Evolutionary conservation across 2,797 vertebrate genomes (phyloP).

Genomic region (Diglossa cyanea): DNA sequence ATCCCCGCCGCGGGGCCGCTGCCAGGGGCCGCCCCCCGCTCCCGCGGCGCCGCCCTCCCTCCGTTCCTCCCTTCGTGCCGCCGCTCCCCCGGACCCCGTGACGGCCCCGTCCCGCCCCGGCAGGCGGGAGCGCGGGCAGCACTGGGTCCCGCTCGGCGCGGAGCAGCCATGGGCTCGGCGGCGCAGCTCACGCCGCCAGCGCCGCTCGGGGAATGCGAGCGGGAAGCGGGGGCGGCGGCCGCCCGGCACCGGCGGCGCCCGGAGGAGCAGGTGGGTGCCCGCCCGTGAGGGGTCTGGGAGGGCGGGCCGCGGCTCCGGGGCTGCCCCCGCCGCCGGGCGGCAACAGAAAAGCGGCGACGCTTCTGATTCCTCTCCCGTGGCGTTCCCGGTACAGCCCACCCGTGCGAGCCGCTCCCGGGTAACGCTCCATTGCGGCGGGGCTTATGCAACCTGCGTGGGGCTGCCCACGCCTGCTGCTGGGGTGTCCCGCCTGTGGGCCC

Average conservation of each 20-base stretch:
- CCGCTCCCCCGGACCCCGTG: background rate
- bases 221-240: background rate
- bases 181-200: background rate
- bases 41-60: background rate
- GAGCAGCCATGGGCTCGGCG: background rate
- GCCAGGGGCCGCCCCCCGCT: background rate
- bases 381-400: background rate
- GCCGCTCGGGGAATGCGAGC: background rate
- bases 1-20: background rate
- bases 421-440: background rate
- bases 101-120: background rate
- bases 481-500: background rate
- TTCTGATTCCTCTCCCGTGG: background rate
- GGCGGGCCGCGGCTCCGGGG: background rate
- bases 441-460: slow-evolving; percentile 31
- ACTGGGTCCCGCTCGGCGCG: background rate
- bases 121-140: background rate
- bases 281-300: background rate
- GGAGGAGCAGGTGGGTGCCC: slow-evolving; percentile 47
- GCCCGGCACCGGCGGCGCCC: background rate
- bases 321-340: background rate
- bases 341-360: background rate
- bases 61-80: background rate
- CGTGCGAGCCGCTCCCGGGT: background rate
- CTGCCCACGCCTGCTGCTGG: background rate